Base-by-base conservation (phyloP, 2,888 invertebrate species). In the Oxystoma pomonae region DNA sequence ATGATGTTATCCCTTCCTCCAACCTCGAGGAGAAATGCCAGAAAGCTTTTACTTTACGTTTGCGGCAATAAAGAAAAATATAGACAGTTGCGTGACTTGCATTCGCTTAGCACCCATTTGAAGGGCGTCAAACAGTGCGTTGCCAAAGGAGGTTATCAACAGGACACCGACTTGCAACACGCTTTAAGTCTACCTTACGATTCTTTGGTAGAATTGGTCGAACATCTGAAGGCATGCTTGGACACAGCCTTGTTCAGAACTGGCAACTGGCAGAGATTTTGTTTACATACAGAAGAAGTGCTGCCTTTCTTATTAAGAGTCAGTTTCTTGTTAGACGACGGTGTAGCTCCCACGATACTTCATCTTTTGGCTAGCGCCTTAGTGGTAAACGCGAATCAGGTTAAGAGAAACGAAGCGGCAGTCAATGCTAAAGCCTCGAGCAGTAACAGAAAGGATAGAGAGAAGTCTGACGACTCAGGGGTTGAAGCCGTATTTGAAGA, bases 11-110 rank as follows among this genome's bases (percentile, higher is more conserved):
- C 91, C 69, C 92, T 94, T 76, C 93, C 95, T n/a, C 94, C 96
- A 7, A 88, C 88, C 73, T 88, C 87, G 65, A 85, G 96, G 70
- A 87, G 96, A 67, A 96, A 97, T 85, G 92, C 93, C 0, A 87
- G 98, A 60, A 98, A 98, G 81, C 82, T 98, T 17, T 80, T 98
- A 17, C 84, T 98, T 69, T 91, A 95, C 72, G 90, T 98, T 69
- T 96, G 97, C 78, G 97, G 96, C 19, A 95, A 92, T 61, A 96
- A 97, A 76, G 98, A 98, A 72, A 94, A 94, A 61, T 98, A 98
- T 82, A 87, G 98, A 0, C 93, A 96, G 76, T 83, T 96, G 69
- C 87, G 98, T 53, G 98, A 98, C 83, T 87, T 96, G 16, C 96
- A 98, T 81, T 92, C 96, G 0, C 83, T 98, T 2, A 92, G 93